phyloP scores from a whole-genome alignment of 1,140 invertebrate species.

The Bombus turneri region DNA sequence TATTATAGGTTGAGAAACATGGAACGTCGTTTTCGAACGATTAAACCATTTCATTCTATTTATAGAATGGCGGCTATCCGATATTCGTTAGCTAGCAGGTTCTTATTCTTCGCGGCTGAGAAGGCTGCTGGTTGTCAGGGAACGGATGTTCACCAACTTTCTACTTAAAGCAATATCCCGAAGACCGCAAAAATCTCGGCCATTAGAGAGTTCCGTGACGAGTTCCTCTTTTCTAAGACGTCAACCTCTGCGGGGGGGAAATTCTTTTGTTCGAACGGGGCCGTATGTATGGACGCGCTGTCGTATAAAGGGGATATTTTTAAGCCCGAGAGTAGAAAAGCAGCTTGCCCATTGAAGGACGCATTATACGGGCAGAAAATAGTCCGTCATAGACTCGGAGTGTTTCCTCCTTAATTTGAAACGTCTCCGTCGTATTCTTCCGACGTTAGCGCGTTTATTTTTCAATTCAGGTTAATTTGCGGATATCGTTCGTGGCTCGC shows the following conservation, averaged over 20 bases:
- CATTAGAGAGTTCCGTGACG: slow-evolving; percentile 63
- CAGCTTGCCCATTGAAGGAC: slow-evolving; percentile 49
- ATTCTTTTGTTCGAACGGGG: slow-evolving; percentile 56
- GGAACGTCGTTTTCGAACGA: no score
- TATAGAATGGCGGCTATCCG: neutral
- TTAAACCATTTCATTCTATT: neutral
- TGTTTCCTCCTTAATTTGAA: slow-evolving; percentile 54
- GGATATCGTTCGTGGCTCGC: neutral
- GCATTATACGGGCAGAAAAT: slow-evolving; percentile 62
- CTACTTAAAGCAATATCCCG: slow-evolving; percentile 68
- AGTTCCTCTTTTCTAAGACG: slow-evolving; percentile 51
- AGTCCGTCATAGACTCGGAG: slow-evolving; percentile 51
- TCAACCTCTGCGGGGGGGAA: slow-evolving; percentile 45
- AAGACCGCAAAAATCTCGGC: slow-evolving; percentile 60
- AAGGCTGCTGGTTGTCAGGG: slow-evolving; percentile 33
- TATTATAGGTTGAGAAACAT: no score
- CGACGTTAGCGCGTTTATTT: slow-evolving; percentile 58
- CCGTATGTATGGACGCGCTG: slow-evolving; percentile 46
- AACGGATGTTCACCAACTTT: slow-evolving; percentile 62
- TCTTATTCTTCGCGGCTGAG: slow-evolving; percentile 32
- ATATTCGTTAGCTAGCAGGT: slow-evolving; percentile 2
- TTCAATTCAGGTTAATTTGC: slow-evolving; percentile 66
- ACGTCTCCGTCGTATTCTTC: slow-evolving; percentile 35
- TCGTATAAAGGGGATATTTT: slow-evolving; percentile 59
- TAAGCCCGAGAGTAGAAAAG: slow-evolving; percentile 42